phyloP scores from a whole-genome alignment of 2,113 vertebrate genomes.

The Regulus satrapa region DNA sequence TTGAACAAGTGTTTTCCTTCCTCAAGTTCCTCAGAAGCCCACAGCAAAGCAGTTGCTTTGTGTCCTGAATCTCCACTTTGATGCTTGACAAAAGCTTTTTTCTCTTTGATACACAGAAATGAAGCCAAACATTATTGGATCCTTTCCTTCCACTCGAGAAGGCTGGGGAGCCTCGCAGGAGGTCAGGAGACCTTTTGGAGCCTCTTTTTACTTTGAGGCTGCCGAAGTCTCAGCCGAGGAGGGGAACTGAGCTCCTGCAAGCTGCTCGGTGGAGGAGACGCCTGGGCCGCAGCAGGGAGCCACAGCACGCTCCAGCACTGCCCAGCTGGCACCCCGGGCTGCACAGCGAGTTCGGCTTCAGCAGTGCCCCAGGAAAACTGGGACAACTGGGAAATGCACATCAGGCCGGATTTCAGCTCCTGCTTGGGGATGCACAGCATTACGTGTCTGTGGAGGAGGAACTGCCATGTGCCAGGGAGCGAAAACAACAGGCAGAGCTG shows the following conservation, averaged over 20 bases:
- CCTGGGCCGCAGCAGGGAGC: neutral
- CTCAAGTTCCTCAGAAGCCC: neutral
- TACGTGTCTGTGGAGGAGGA: neutral
- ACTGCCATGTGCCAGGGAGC: neutral
- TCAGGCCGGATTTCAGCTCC: neutral
- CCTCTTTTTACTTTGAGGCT: neutral
- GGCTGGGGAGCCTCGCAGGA: neutral
- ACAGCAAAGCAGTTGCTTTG: neutral
- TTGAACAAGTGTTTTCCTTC: neutral
- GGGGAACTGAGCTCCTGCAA: neutral
- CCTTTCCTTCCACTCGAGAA: slow-evolving; percentile 23
- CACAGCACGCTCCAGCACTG: neutral
- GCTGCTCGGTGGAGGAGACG: neutral
- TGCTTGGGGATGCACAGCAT: rapidly evolving
- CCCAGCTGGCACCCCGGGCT: neutral
- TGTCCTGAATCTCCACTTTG: neutral
- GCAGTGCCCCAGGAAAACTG: neutral
- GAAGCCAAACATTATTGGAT: slow-evolving; percentile 28
- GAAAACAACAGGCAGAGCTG: neutral
- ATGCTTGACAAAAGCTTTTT: slow-evolving; percentile 43
- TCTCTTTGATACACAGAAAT: slow-evolving; percentile 63
- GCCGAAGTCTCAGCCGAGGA: rapidly evolving
- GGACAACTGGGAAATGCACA: neutral
- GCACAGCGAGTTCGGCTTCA: neutral
- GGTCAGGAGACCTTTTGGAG: neutral